Base-by-base conservation (phyloP, 2,888 invertebrate genomes). In the Dastarcus helophoroides region DNA sequence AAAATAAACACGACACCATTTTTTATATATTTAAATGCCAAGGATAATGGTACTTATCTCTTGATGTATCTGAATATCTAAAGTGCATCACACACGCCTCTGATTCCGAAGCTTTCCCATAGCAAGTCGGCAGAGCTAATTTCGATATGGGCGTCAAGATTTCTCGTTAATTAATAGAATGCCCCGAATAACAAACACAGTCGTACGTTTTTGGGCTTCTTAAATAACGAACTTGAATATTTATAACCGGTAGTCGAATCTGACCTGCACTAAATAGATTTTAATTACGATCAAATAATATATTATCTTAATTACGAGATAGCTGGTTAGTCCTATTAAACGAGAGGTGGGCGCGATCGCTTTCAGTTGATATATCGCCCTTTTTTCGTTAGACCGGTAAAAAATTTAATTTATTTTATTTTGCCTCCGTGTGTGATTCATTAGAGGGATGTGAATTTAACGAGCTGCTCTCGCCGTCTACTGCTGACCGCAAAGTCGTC, bases 221-320 rank as follows among this genome's bases (percentile, higher is more conserved):
- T n/a, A n/a, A n/a, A n/a, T n/a, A 29, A 25, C 29, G 22, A 33
- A 28, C 29, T 29, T 28, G 28, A 33, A 28, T 33, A 33, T 33
- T 33, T 33, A 33, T 28, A 28, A 33, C 33, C 33, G 24, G 33
- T 33, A 33, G 33, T 33, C 24, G 14, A 10, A 22, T 22, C 33
- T 29, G 22, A 29, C 29, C 33, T 29, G 33, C 50, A 52, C 48
- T 52, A 54, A 56, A 55, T 54, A 53, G 54, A 54, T 53, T 55
- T 54, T 53, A 56, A 33, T 55, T 56, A 55, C 53, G 51, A 47
- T 47, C 47, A 51, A 48, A 52, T 49, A 53, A 54, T 54, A 54
- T 53, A 54, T 55, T 49, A 52, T 53, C 54, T 55, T 53, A 53
- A 54, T 54, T 33, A 33, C 33, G 33, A 33, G 29, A 23, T 33